phyloP scores from a whole-genome alignment of 2,797 vertebrate genomes.

The Poeciliopsis presidionis region DNA sequence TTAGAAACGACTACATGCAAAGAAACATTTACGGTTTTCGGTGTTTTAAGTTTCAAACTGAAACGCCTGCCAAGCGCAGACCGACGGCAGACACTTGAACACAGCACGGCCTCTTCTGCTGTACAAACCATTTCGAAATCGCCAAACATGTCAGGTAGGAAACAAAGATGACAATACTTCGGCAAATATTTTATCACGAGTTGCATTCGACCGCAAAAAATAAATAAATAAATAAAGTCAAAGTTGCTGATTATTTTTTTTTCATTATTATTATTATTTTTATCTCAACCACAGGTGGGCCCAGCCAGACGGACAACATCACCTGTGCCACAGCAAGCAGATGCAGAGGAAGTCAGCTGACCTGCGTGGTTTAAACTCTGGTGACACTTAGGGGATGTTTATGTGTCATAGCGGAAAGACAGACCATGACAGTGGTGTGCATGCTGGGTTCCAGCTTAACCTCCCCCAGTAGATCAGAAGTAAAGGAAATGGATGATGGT shows the following conservation, averaged over 20 bases:
- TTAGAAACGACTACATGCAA: not conserved
- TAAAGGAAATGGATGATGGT: slow-evolving; percentile 46
- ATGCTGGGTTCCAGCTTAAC: slow-evolving; percentile 43
- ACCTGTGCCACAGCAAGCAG: slow-evolving; percentile 25
- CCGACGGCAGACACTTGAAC: not conserved
- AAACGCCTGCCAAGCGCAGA: not conserved
- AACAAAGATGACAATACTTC: not conserved
- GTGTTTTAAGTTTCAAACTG: not conserved
- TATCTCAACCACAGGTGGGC: not conserved
- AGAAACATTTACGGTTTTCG: not conserved
- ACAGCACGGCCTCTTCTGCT: not conserved
- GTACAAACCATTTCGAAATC: not conserved
- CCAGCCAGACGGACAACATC: slow-evolving; percentile 20
- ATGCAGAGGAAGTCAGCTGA: slow-evolving; percentile 66
- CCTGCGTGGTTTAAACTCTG: slow-evolving; percentile 53
- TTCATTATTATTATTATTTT: too few species aligned
- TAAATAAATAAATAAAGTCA: too few species aligned
- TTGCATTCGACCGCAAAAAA: not conserved
- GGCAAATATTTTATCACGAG: not conserved
- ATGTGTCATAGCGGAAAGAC: slow-evolving; percentile 69
- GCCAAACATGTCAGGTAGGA: not conserved
- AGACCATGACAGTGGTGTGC: slow-evolving; percentile 34
- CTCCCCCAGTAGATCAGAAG: slow-evolving; percentile 43
- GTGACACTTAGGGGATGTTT: slow-evolving; percentile 42
- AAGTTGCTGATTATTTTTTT: not conserved